phyloP scores from a whole-genome alignment of 2,888 invertebrate species.

The Geotrupes spiniger region DNA sequence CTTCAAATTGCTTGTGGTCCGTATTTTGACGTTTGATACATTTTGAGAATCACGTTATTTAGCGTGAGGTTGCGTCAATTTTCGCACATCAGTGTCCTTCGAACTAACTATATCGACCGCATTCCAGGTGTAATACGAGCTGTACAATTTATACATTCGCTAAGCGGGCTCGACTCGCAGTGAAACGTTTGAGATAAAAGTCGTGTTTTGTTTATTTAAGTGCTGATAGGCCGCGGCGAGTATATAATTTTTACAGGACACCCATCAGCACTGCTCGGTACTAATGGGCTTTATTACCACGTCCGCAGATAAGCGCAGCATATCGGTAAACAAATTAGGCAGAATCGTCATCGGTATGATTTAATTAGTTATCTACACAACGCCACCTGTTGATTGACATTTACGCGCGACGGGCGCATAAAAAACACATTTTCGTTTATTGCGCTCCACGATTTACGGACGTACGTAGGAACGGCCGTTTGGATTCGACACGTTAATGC shows the following conservation, averaged over 20 bases:
- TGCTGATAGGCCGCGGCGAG: conserved; percentile 35
- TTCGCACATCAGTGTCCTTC: neutral
- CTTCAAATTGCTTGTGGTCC: too few species aligned
- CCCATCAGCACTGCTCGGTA: conserved; percentile 31
- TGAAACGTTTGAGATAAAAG: conserved; percentile 47
- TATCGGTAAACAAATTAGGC: conserved; percentile 7
- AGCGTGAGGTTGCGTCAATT: neutral
- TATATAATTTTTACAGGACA: conserved; percentile 38
- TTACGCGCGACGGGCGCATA: neutral
- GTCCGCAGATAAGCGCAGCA: conserved; percentile 4
- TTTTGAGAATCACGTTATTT: neutral
- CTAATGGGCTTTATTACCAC: conserved; percentile 32
- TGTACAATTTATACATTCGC: conserved; percentile 43
- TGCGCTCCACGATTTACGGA: too few species aligned
- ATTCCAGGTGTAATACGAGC: conserved; percentile 26
- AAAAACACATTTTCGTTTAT: too few species aligned
- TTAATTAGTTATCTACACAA: conserved; percentile 4
- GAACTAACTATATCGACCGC: too few species aligned
- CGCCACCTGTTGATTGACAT: conserved; percentile 3
- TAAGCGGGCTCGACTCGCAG: conserved; percentile 44
- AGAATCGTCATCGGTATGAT: conserved; percentile 7
- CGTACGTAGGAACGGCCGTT: too few species aligned
- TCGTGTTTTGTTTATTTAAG: conserved; percentile 42
- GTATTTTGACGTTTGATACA: too few species aligned
- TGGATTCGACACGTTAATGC: too few species aligned